Percentiles rank a stretch among this genome's conserved stretches.
Conservation (phyloP, 2,113 vertebrate species). For the Epinephelus cyanopodus region DNA sequence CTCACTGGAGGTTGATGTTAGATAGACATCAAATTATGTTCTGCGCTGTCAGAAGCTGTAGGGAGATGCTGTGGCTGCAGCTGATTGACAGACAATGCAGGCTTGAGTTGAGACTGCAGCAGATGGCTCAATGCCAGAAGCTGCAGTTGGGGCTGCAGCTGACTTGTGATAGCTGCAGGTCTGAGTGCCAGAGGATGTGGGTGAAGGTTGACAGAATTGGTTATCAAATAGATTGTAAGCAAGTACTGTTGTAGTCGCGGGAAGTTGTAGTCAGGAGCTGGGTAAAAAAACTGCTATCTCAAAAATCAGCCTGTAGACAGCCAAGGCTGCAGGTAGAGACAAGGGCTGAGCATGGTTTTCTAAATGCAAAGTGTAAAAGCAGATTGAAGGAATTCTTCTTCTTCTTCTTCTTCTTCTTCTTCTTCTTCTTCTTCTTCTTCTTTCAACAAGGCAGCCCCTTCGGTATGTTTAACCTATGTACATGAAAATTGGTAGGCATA, state of each 20-base stretch:
- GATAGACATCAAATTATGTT: conserved; percentile 18
- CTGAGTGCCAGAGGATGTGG: background rate
- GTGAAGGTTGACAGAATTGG: background rate
- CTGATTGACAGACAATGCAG: background rate
- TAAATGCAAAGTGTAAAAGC: background rate
- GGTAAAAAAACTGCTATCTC: background rate
- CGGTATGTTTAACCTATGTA: too few species aligned
- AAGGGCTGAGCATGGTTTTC: background rate
- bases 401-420: too few species aligned
- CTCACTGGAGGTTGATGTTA: conserved; percentile 23
- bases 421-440: too few species aligned
- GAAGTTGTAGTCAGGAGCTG: background rate
- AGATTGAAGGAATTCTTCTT: too few species aligned
- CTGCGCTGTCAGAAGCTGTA: background rate
- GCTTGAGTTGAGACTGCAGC: background rate
- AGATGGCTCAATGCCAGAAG: background rate
- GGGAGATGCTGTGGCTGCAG: background rate
- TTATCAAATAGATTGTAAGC: background rate
- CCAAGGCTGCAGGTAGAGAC: background rate
- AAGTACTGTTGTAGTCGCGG: too few species aligned
- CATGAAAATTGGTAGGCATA: too few species aligned
- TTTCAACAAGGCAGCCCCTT: too few species aligned
- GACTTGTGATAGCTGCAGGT: background rate
- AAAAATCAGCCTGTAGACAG: background rate
- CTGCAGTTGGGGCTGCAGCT: background rate